phyloP scores from a whole-genome alignment of 2,797 vertebrate species.

The Holocentrus rufus region DNA sequence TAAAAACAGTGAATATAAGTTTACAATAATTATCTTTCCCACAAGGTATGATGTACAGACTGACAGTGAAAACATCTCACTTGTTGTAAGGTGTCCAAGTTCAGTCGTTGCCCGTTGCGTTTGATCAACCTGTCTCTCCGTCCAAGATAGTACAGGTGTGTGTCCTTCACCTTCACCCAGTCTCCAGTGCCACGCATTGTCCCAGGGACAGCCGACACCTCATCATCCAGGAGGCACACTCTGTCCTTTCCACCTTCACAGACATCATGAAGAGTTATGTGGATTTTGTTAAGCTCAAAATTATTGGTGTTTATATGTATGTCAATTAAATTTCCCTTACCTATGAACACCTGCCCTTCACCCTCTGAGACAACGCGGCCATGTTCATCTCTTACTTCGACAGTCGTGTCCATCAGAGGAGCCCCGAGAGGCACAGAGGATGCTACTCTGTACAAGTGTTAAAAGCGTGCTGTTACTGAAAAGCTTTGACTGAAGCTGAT shows the following conservation, averaged over 20 bases:
- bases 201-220: constrained; percentile 77
- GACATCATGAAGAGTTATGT: not conserved
- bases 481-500: not conserved
- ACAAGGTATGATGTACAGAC: not conserved
- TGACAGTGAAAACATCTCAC: constrained; percentile 69
- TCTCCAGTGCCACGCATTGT: constrained; percentile 94
- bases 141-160: constrained; percentile 86
- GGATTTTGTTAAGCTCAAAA: not conserved
- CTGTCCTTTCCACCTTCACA: constrained; percentile 88
- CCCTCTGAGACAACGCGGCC: constrained; percentile 85
- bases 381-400: constrained; percentile 88
- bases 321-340: constrained; percentile 68
- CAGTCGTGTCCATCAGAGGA: constrained; percentile 85
- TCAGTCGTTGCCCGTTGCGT: constrained; percentile 90
- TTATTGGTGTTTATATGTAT: not conserved
- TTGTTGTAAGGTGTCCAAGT: constrained; percentile 87
- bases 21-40: too few species aligned
- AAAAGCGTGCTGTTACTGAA: not conserved
- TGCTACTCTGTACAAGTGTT: constrained; percentile 67
- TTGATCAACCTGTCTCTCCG: constrained; percentile 93
- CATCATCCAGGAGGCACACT: constrained; percentile 91
- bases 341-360: constrained; percentile 93
- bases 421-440: constrained; percentile 85
- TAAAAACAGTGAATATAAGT: not conserved
- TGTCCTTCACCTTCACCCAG: constrained; percentile 83